Evolutionary conservation across 2,797 vertebrate genomes (phyloP).

Genomic region (Onychomys torridus): DNA sequence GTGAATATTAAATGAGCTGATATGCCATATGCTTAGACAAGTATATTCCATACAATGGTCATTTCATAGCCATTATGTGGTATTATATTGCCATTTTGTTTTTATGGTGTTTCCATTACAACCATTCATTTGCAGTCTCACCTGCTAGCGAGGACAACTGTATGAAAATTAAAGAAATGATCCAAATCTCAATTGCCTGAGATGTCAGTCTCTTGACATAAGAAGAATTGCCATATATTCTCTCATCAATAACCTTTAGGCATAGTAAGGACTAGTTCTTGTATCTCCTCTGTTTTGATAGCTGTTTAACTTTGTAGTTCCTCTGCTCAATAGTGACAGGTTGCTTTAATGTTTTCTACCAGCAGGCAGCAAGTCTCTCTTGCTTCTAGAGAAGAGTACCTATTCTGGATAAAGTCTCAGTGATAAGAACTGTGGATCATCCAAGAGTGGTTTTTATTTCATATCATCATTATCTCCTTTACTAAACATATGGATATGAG

Average conservation of each 20-base stretch:
- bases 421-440: background rate
- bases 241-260: background rate
- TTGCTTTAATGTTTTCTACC: background rate
- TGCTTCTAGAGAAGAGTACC: background rate
- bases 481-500: background rate
- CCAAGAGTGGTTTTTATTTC: background rate
- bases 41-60: background rate
- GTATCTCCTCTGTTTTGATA: background rate
- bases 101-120: background rate
- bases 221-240: background rate
- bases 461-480: background rate
- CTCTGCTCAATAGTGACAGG: background rate
- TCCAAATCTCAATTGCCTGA: background rate
- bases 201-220: background rate
- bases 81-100: background rate
- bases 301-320: background rate
- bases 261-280: background rate
- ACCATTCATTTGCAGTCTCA: background rate
- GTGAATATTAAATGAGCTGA: conserved; percentile 27
- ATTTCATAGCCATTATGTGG: background rate
- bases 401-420: background rate
- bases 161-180: conserved; percentile 9
- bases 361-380: background rate
- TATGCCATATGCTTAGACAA: background rate
- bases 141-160: background rate